Base-by-base conservation (phyloP, 2,888 invertebrate species). In the Cephus sareptanus region DNA sequence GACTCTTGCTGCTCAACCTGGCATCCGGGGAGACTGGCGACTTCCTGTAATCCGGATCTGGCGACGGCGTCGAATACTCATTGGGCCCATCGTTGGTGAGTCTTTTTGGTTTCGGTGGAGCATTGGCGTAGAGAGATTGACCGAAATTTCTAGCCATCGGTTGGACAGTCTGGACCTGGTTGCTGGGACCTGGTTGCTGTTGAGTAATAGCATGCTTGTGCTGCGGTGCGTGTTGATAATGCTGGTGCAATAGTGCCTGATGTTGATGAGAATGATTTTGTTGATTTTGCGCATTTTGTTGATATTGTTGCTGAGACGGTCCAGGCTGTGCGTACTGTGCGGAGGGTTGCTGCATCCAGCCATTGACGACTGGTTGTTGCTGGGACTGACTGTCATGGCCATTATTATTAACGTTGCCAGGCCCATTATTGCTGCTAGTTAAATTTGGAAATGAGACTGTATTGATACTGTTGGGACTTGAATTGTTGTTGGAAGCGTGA, bases 91-190 rank as follows among this genome's bases (percentile, higher is more conserved):
- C 96, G 23, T 40, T 40, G 81, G 95, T 96, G 68, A 96, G 94
- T 77, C 97, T 94, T 88, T 96, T 93, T 0, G 97, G 97, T 89
- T 97, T 97, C 0, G 97, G 97, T 15, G 97, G 97, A 4, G 97
- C 97, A 91, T 97, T 97, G 1, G 96, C 97, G 88, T 98, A 98
- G 1, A 97, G 94, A 0, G 97, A 96, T 87, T 96, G 95, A 9
- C 93, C 92, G 81, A 92, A 93, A 79, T 92, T 93, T 79, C 91
- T 90, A 6, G 90, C 86, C 85, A 89, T 87, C 4, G 87, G 91
- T 86, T 81, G 91, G 79, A 82, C 88, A 69, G 79, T 88, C 83
- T 83, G 89, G 82, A 82, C 88, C 35, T 35, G 35, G 87, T 80
- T 86, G 83, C 82, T 87, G 82, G 1, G 87, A 82, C 82, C 81